Evolutionary conservation across 2,797 vertebrate species (phyloP).

Genomic region (Pipistrellus pipistrellus): DNA sequence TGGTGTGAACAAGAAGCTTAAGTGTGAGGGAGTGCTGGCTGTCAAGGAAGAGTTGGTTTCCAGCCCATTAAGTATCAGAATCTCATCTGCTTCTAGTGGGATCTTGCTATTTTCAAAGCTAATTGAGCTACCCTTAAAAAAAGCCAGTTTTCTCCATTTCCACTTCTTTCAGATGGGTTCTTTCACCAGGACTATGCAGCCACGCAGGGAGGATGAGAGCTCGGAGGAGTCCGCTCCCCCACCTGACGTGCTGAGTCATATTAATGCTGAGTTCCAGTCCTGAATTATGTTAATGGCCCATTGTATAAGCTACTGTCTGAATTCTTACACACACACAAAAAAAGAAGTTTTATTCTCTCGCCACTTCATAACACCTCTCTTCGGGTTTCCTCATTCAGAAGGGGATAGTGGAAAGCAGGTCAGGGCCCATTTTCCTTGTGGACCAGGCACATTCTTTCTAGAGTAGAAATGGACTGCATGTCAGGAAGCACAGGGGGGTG

Average conservation of each 20-base stretch:
- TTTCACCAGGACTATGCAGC: background rate
- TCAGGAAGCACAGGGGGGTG: background rate
- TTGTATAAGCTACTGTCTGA: slow-evolving; percentile 60
- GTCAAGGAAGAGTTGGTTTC: slow-evolving; percentile 12
- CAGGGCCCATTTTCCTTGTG: background rate
- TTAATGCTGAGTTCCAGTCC: slow-evolving; percentile 53
- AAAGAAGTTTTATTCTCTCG: slow-evolving; percentile 49
- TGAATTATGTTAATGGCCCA: slow-evolving; percentile 60
- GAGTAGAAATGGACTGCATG: background rate
- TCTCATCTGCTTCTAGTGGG: background rate
- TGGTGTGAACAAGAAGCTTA: background rate
- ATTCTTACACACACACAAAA: too few relatives aligned
- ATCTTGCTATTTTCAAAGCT: slow-evolving; percentile 53
- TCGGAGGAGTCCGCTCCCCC: background rate
- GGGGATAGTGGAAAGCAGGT: background rate
- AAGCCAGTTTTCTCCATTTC: slow-evolving; percentile 13
- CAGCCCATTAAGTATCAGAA: background rate
- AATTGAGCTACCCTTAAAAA: slow-evolving; percentile 21
- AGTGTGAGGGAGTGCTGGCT: background rate
- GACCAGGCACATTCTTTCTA: background rate
- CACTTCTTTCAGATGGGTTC: background rate
- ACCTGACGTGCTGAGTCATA: background rate
- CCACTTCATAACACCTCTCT: slow-evolving; percentile 60
- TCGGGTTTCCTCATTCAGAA: slow-evolving; percentile 29
- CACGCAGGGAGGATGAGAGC: background rate